A percentile compares a stretch with the other conserved stretches of the same genome.
phyloP scores from a whole-genome alignment of 2,888 invertebrate species.

The Portevinia maculata region DNA sequence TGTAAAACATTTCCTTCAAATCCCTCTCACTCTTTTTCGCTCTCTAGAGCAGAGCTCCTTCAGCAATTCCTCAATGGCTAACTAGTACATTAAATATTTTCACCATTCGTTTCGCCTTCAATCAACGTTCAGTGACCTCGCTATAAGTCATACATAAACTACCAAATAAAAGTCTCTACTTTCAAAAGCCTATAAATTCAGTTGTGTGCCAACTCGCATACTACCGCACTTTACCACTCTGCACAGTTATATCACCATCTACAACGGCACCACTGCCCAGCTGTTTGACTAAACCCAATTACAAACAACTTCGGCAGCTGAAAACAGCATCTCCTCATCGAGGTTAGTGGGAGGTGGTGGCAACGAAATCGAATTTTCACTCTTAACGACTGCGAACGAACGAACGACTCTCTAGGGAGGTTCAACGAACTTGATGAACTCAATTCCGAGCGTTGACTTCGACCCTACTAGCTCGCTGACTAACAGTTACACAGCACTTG shows the following conservation, averaged over 20 bases:
- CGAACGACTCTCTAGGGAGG: constrained; percentile 43
- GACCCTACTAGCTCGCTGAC: constrained; percentile 58
- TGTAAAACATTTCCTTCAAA: constrained; percentile 21
- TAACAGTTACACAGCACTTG: constrained; percentile 15
- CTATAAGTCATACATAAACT: constrained; percentile 29
- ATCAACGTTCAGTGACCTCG: constrained; percentile 69
- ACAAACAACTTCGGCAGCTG: constrained; percentile 60
- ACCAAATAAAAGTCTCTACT: constrained; percentile 43
- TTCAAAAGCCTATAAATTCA: constrained; percentile 69
- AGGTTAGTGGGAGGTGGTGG: constrained; percentile 9
- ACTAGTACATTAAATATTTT: constrained; percentile 31
- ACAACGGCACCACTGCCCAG: constrained; percentile 41
- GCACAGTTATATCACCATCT: constrained; percentile 1
- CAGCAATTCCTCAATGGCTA: constrained; percentile 9
- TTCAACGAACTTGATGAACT: constrained; percentile 72
- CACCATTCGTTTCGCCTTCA: constrained; percentile 51
- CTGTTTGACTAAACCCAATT: constrained; percentile 64
- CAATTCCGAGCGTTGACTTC: constrained; percentile 71
- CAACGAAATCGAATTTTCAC: constrained; percentile 68
- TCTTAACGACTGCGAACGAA: constrained; percentile 60
- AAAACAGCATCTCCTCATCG: constrained; percentile 53
- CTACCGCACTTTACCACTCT: constrained; percentile 25
- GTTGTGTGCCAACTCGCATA: constrained; percentile 45
- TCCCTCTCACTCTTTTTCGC: not conserved
- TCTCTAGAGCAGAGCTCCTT: not conserved